Conservation (phyloP, 2,113 vertebrate species). For the Notechis scutatus region DNA sequence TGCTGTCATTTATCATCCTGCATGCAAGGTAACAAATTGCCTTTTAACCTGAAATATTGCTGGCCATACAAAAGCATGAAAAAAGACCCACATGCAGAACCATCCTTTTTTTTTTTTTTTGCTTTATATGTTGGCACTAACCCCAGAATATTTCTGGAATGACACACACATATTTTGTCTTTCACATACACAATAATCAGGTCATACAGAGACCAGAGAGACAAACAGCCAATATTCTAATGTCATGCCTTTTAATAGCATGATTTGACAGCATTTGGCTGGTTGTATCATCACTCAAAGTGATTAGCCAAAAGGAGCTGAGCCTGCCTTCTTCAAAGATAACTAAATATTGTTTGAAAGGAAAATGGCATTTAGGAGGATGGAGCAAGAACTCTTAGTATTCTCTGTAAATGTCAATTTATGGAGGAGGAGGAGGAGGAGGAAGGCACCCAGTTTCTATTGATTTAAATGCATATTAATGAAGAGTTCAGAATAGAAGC, state of each 20-base stretch:
- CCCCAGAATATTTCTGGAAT: not conserved
- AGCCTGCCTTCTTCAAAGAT: not conserved
- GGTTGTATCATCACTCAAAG: not conserved
- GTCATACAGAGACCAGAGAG: conserved; percentile 10
- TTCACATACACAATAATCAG: not conserved
- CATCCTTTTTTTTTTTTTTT: not conserved
- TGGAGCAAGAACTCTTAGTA: not conserved
- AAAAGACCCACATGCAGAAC: not conserved
- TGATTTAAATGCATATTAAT: not conserved
- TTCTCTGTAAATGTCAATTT: not conserved
- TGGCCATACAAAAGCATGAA: not conserved
- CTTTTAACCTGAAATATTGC: not conserved
- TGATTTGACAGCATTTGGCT: conserved; percentile 33
- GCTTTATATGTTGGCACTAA: not conserved
- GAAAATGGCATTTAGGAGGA: not conserved
- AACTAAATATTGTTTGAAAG: not conserved
- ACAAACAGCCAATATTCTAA: conserved; percentile 31
- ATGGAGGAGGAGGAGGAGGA: not conserved
- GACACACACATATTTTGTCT: not conserved
- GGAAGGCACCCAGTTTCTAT: not conserved
- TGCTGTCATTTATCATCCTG: not conserved
- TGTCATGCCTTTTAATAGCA: conserved; percentile 7
- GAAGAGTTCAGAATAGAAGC: not conserved
- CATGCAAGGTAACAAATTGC: not conserved
- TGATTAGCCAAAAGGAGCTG: not conserved